A percentile compares a stretch with the other conserved stretches of the same genome.
Evolutionary conservation across 2,888 invertebrate species (phyloP).

Genomic region (Rhyacophila evoluta): DNA sequence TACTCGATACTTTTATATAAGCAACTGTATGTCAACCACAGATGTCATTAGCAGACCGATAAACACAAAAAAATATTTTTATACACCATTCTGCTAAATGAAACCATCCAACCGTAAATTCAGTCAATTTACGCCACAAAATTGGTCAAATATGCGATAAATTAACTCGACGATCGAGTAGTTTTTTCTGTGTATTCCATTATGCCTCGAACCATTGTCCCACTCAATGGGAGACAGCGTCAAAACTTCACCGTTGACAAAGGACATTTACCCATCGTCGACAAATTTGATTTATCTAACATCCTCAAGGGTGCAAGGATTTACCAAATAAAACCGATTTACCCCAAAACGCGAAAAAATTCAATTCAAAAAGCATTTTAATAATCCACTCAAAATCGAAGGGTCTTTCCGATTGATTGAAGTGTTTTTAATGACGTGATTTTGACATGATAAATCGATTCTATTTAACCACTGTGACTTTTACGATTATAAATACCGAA

Average conservation of each 20-base stretch:
- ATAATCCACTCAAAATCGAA: conserved; percentile 25
- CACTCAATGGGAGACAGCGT: conserved; percentile 21
- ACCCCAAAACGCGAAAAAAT: conserved; percentile 50
- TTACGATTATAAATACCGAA: conserved; percentile 23
- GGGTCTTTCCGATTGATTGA: conserved; percentile 37
- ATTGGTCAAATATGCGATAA: conserved; percentile 51
- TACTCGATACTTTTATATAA: no score
- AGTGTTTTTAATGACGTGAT: conserved; percentile 50
- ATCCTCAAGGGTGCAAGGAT: conserved; percentile 41
- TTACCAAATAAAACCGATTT: conserved; percentile 49
- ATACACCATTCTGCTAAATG: neutral
- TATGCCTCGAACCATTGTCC: conserved; percentile 26
- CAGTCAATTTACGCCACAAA: conserved; percentile 40
- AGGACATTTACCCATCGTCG: conserved; percentile 25
- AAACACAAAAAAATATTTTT: neutral
- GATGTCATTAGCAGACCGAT: neutral
- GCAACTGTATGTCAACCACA: neutral
- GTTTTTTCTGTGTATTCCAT: conserved; percentile 33
- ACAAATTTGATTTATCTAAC: conserved; percentile 38
- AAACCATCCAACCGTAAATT: conserved; percentile 16
- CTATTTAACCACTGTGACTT: neutral
- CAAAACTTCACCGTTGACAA: conserved; percentile 33
- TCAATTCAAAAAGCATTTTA: conserved; percentile 48
- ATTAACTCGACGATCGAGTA: conserved; percentile 41
- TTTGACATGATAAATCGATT: conserved; percentile 27